Evolutionary conservation across 2,888 invertebrate species (phyloP), one percentile per base, ranked within the genome.

Genomic region (Selenia dentaria): DNA sequence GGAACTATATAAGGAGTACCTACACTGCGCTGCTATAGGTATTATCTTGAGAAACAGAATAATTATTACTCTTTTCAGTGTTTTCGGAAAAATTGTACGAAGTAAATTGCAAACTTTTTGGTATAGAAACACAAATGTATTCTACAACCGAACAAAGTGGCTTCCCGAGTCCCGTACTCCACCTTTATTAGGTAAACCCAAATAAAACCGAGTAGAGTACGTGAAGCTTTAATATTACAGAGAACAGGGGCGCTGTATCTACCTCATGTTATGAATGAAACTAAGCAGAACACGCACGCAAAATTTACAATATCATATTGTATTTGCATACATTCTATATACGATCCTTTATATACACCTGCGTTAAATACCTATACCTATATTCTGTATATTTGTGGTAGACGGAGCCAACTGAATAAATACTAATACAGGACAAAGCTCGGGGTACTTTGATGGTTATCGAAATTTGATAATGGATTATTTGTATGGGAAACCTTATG

Each of bases 301-400:
- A 18, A 38, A 53, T 38, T 46, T 40, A 43, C 33, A 53, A 49
- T 53, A 29, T 45, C 36, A 3, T 36, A 43, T 50, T 31, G 28
- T 26, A 50, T 25, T 40, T 43, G 35, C 34, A 34, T 39, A 18
- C 32, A 12, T 10, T 31, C 4, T 4, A 2, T 18, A 18, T 29
- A 12, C 20, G 14, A 41, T 6, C 40, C n/a, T n/a, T 9, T 20
- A 16, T 11, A 6, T 36, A 51, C 48, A 40, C 39, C 29, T 24
- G 34, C 46, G 49, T 2, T 22, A 13, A 43, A 46, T 43, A 37
- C 25, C 28, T 6, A 24, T 40, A 38, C 25, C 41, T 34, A 36
- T 25, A 13, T 20, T 10, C 31, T 6, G n/a, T 16, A 6, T 12
- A 4, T 24, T 1, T 10, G 2, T 10, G 9, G 25, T 10, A 16